These are phyloP conservation scores for Oscheius sp. DNA, from an alignment of 2,888 invertebrate species.

Conservation along the genomic window DNA sequence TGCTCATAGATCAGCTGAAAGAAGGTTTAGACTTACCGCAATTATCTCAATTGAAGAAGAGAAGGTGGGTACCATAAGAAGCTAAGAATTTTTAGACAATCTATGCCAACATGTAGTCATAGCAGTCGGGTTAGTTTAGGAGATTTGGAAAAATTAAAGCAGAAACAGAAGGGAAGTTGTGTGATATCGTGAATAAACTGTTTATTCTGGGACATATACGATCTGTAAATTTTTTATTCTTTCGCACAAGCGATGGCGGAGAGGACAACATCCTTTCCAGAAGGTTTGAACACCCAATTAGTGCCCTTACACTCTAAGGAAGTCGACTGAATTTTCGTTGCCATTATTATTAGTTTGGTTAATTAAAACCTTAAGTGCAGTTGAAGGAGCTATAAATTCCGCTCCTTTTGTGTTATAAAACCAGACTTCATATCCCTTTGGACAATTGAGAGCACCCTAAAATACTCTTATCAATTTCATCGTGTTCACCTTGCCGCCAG, in stretches of 20 bases:
- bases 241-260: slow-evolving; percentile 23
- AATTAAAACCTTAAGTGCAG: slow-evolving; percentile 18
- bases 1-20: slow-evolving; percentile 41
- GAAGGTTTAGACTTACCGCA: not conserved
- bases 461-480: not conserved
- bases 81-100: slow-evolving; percentile 34
- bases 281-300: slow-evolving; percentile 1
- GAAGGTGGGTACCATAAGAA: slow-evolving; percentile 6
- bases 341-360: not conserved
- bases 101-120: slow-evolving; percentile 45
- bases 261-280: not conserved
- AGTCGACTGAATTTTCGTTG: not conserved
- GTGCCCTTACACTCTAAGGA: not conserved
- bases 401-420: slow-evolving; percentile 13
- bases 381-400: slow-evolving; percentile 16
- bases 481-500: not conserved
- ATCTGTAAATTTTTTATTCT: slow-evolving; percentile 7
- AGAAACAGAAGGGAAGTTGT: slow-evolving; percentile 10
- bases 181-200: slow-evolving; percentile 8
- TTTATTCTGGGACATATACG: not conserved
- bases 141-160: slow-evolving; percentile 42
- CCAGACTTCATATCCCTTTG: slow-evolving; percentile 20
- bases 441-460: slow-evolving; percentile 2
- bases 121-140: slow-evolving; percentile 40
- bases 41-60: slow-evolving; percentile 23